phyloP scores from a whole-genome alignment of 2,797 vertebrate genomes.

The Phoeniculus purpureus region DNA sequence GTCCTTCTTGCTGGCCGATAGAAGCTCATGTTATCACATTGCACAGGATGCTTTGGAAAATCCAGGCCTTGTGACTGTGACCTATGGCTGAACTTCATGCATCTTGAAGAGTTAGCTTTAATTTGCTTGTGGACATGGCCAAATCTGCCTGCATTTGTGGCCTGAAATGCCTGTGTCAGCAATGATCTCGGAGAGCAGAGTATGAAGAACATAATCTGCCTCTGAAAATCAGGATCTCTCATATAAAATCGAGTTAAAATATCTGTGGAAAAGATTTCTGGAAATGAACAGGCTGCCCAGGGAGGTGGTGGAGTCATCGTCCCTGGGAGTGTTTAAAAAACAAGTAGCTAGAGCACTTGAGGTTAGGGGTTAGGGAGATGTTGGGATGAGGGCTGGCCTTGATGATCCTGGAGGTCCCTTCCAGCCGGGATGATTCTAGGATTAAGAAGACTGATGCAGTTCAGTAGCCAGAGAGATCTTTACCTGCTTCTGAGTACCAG shows the following conservation, averaged over 20 bases:
- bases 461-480: background rate
- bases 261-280: background rate
- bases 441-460: background rate
- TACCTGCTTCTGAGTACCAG: background rate
- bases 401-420: too few species aligned
- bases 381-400: too few species aligned
- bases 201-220: background rate
- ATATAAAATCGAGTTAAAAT: background rate
- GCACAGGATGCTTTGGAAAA: conserved; percentile 57
- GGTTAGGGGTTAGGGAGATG: too few species aligned
- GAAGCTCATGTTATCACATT: conserved; percentile 13
- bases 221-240: background rate
- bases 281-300: background rate
- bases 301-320: too few species aligned
- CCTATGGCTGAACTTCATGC: conserved; percentile 24
- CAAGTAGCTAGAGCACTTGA: too few species aligned
- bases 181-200: background rate
- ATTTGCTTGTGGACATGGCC: background rate
- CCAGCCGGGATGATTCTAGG: too few species aligned
- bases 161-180: background rate
- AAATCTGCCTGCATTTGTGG: background rate
- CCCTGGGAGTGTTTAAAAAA: too few species aligned
- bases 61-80: background rate
- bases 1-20: background rate
- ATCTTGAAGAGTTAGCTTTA: background rate